These are phyloP conservation scores for Dendrocincla fuliginosa DNA, from an alignment of 2,797 vertebrate species.

Conservation along the genomic window DNA sequence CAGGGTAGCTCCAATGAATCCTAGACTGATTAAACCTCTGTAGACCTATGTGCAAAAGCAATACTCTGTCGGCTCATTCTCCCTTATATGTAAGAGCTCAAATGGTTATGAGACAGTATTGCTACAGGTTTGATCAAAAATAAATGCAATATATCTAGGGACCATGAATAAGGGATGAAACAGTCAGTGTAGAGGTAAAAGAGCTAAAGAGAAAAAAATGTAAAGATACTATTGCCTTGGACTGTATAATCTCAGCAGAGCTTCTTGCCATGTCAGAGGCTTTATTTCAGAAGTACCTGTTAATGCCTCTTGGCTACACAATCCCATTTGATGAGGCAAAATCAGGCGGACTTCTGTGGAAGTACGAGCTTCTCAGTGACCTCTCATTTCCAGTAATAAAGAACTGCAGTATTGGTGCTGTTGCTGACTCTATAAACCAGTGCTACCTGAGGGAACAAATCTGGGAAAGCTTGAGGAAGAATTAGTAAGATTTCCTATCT, in stretches of 20 bases:
- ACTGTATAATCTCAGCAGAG: conserved; percentile 17
- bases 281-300: conserved; percentile 34
- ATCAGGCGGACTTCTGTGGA: background rate
- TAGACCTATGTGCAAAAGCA: conserved; percentile 50
- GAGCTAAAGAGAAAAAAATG: background rate
- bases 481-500: background rate
- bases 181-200: background rate
- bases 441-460: background rate
- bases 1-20: conserved; percentile 45
- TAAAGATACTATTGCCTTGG: conserved; percentile 4
- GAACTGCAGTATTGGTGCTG: background rate
- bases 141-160: conserved; percentile 60
- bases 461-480: background rate
- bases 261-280: background rate
- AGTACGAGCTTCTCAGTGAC: background rate
- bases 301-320: conserved; percentile 4
- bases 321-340: background rate
- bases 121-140: conserved; percentile 66
- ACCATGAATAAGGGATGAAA: conserved; percentile 66
- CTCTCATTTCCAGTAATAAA: background rate
- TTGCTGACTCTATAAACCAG: background rate
- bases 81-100: conserved; percentile 20
- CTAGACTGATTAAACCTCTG: conserved; percentile 62
- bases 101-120: conserved; percentile 43
- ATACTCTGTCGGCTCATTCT: conserved; percentile 46